These are phyloP conservation scores for Andricus grossulariae DNA, from an alignment of 1,140 invertebrate species.

Conservation along the genomic window DNA sequence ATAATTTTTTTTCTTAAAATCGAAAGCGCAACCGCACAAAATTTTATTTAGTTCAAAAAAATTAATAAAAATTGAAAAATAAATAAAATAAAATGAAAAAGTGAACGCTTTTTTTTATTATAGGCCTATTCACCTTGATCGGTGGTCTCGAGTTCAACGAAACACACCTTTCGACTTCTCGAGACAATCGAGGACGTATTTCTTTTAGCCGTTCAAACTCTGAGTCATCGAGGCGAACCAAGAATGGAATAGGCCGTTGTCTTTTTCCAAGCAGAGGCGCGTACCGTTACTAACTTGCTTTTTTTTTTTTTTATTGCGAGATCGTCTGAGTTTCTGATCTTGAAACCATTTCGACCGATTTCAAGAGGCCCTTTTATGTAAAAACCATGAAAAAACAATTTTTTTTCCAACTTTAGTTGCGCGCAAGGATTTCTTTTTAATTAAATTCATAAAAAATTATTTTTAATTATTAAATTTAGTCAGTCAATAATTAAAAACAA, in stretches of 20 bases:
- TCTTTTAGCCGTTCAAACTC: conserved; percentile 24
- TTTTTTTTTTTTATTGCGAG: conserved; percentile 1
- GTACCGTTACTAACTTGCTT: conserved; percentile 29
- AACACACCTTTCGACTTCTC: conserved; percentile 14
- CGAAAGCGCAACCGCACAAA: not conserved
- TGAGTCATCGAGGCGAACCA: conserved; percentile 16
- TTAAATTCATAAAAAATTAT: too few species aligned
- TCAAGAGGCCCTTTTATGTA: not conserved
- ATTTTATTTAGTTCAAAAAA: not conserved
- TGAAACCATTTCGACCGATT: not conserved
- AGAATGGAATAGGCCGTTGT: conserved; percentile 27
- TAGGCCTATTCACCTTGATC: not conserved
- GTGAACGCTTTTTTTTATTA: not conserved
- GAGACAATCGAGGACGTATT: conserved; percentile 22
- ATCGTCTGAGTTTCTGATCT: not conserved
- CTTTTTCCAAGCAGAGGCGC: conserved; percentile 12
- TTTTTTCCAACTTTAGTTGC: too few species aligned
- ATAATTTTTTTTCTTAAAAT: too few species aligned
- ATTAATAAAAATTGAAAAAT: not conserved
- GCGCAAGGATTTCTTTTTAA: too few species aligned
- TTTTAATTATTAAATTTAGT: too few species aligned
- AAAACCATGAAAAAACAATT: not conserved
- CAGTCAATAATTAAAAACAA: not conserved
- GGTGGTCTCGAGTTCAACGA: not conserved
- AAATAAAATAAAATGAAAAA: not conserved